Evolutionary conservation across 1,140 invertebrate genomes (phyloP).

Genomic region (Ceratitis capitata): DNA sequence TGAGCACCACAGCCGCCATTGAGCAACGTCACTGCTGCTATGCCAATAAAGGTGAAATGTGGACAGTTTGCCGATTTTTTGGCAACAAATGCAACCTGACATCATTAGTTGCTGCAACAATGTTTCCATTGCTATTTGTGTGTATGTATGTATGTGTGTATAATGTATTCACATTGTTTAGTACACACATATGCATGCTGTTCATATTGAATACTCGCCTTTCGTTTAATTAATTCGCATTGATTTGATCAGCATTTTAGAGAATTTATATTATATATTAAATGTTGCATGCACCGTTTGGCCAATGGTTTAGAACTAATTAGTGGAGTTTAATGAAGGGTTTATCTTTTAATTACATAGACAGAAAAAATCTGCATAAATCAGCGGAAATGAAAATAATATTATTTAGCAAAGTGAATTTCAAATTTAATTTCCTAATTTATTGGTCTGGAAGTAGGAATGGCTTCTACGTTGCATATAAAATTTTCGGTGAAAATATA

Average conservation of each 20-base stretch:
- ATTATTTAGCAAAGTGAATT: too few species aligned
- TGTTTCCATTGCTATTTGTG: too few species aligned
- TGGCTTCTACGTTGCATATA: too few species aligned
- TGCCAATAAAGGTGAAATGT: too few species aligned
- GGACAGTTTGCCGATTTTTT: not conserved
- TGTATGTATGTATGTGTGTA: too few species aligned
- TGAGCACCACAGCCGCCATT: not conserved
- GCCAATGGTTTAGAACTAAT: not conserved
- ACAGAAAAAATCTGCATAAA: too few species aligned
- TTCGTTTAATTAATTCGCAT: constrained; percentile 21
- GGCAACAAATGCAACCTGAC: not conserved
- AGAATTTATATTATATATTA: constrained; percentile 19
- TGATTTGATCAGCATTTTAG: constrained; percentile 30
- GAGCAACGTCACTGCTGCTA: not conserved
- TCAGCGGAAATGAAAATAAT: too few species aligned
- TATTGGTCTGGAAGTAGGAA: too few species aligned
- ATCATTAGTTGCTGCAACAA: not conserved
- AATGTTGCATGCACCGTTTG: not conserved
- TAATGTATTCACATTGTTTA: too few species aligned
- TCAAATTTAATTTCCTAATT: too few species aligned
- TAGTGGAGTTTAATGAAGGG: not conserved
- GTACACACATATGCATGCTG: not conserved
- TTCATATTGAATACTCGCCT: not conserved
- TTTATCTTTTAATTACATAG: constrained; percentile 33
- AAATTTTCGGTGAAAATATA: too few species aligned